Base-by-base conservation (phyloP, 2,888 invertebrate species). In the Proisotoma minuta region DNA sequence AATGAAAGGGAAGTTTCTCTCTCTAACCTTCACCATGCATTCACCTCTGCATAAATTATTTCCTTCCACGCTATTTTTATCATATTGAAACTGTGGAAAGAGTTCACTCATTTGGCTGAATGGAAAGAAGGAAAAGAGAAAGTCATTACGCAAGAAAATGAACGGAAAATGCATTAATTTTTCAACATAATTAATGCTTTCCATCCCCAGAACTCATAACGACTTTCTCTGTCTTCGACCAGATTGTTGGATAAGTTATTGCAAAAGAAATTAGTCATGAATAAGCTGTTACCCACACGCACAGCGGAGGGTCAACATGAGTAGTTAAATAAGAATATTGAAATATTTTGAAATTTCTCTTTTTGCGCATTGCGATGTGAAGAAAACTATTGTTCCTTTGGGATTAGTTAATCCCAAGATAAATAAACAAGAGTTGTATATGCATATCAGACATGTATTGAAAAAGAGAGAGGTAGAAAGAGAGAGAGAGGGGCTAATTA, bases 121-220 rank as follows among this genome's bases (percentile, higher is more conserved):
- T 5, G 20, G 10, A 15, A 43, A 20, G 43, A 43, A 43, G 4
- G 43, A 43, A n/a, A 5, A 20, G 43, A 34, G 43, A 43, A 43
- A 43, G 43, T 43, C 43, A 43, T 43, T 43, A 43, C 43, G 20
- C 43, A 43, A 43, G 43, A 43, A 43, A 43, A 43, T 43, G 43
- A 43, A 43, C 43, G 43, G 43, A 43, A 43, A 43, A 43, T 43
- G 43, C 43, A 43, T 43, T 43, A 43, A 43, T 43, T 43, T 43
- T 43, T 43, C 43, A 43, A 43, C 43, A 43, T 43, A 43, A 43
- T 43, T 43, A 43, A 43, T 43, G 43, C 43, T 43, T 43, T 43
- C 43, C 43, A 43, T 43, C 43, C 43, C 43, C 18, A 43, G 43
- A 43, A 20, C 43, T 43, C 43, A 43, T 43, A 43, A 43, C 43